Conservation (phyloP, 2,888 invertebrate species). For the Hecatera dysodea region DNA sequence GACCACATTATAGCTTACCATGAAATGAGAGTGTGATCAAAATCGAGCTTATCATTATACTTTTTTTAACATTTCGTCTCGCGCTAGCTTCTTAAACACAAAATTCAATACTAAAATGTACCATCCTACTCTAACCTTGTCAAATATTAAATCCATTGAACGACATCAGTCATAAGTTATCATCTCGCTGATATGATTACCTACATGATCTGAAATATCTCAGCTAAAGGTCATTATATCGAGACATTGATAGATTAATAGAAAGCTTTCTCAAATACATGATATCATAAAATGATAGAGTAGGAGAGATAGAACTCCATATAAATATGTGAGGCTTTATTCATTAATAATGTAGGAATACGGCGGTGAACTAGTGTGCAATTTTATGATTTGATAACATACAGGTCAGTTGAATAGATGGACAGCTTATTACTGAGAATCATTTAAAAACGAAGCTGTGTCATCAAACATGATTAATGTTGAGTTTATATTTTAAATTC, state of each 20-base stretch:
- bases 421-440: conserved; percentile 32
- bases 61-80: background rate
- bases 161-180: conserved; percentile 33
- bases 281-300: background rate
- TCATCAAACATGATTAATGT: background rate
- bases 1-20: background rate
- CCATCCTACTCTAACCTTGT: conserved; percentile 1
- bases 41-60: background rate
- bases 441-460: conserved; percentile 9
- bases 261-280: conserved; percentile 39
- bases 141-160: conserved; percentile 20
- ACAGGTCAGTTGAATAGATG: conserved; percentile 39
- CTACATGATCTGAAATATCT: conserved; percentile 1
- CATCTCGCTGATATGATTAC: conserved; percentile 37
- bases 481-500: background rate
- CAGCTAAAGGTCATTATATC: background rate
- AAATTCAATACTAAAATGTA: background rate
- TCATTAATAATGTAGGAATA: conserved; percentile 24
- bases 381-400: background rate
- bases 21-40: background rate
- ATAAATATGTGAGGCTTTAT: conserved; percentile 3
- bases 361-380: background rate
- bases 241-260: conserved; percentile 37
- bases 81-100: background rate
- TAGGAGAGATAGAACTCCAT: background rate